Percentiles rank a stretch among this genome's conserved stretches.
Evolutionary conservation across 2,797 vertebrate species (phyloP).

Genomic region (Pelochelys cantorii): DNA sequence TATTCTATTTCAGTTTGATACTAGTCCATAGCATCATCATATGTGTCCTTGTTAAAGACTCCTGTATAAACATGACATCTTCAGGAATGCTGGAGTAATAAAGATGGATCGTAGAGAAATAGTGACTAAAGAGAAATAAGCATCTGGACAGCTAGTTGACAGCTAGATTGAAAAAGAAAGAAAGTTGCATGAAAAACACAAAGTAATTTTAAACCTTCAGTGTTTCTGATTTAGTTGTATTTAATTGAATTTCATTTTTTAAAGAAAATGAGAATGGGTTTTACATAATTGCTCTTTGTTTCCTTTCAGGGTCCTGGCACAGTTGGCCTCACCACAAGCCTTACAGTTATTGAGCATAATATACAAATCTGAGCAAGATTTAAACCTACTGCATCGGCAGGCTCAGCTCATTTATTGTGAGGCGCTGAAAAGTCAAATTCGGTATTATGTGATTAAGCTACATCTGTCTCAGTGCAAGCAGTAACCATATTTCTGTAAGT

Average conservation of each 20-base stretch:
- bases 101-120: constrained; percentile 31
- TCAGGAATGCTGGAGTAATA: constrained; percentile 49
- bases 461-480: constrained; percentile 81
- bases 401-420: constrained; percentile 80
- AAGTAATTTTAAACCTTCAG: neutral
- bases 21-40: constrained; percentile 29
- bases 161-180: neutral
- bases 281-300: constrained; percentile 51
- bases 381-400: constrained; percentile 69
- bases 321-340: constrained; percentile 50
- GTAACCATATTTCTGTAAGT: constrained; percentile 84
- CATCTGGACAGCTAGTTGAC: neutral
- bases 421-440: constrained; percentile 80
- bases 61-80: constrained; percentile 43
- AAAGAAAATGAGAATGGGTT: constrained; percentile 6
- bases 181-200: neutral
- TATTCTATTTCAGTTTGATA: constrained; percentile 54
- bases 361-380: constrained; percentile 76
- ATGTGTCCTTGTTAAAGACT: constrained; percentile 45
- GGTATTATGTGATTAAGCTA: constrained; percentile 84
- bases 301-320: constrained; percentile 38
- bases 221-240: constrained; percentile 8
- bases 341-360: constrained; percentile 43
- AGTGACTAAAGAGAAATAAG: neutral
- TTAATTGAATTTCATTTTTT: neutral